phyloP scores from a whole-genome alignment of 2,113 vertebrate species.

The Azemiops feae region DNA sequence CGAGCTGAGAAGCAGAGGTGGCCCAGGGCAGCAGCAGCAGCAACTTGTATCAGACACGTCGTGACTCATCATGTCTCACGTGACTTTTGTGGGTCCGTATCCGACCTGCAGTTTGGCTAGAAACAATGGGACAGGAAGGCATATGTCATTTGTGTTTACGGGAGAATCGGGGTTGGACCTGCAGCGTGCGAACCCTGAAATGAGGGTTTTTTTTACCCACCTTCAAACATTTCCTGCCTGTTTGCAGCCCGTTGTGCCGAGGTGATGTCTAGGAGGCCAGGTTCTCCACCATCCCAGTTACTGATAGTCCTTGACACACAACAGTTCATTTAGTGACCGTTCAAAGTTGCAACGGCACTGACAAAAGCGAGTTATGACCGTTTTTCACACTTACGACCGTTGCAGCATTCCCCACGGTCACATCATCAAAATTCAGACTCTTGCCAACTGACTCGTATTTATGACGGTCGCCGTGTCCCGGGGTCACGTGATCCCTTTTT shows the following conservation, averaged over 20 bases:
- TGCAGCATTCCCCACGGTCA: no score
- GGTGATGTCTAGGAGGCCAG: neutral
- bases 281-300: neutral
- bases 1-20: neutral
- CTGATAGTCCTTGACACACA: no score
- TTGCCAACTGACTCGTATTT: no score
- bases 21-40: slow-evolving; percentile 34
- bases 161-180: neutral
- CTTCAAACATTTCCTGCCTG: slow-evolving; percentile 42
- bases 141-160: neutral
- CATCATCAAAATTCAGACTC: no score
- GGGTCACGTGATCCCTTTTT: neutral
- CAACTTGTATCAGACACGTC: slow-evolving; percentile 14
- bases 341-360: no score
- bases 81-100: neutral
- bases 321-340: no score
- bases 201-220: neutral
- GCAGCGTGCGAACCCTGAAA: neutral
- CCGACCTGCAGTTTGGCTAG: neutral
- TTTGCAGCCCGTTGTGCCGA: neutral
- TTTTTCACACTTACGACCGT: no score
- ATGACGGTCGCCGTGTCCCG: no score
- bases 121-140: neutral
- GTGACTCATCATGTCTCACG: neutral
- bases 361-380: no score